Evolutionary conservation across 2,797 vertebrate species (phyloP).

Genomic region (Myripristis jacobus): DNA sequence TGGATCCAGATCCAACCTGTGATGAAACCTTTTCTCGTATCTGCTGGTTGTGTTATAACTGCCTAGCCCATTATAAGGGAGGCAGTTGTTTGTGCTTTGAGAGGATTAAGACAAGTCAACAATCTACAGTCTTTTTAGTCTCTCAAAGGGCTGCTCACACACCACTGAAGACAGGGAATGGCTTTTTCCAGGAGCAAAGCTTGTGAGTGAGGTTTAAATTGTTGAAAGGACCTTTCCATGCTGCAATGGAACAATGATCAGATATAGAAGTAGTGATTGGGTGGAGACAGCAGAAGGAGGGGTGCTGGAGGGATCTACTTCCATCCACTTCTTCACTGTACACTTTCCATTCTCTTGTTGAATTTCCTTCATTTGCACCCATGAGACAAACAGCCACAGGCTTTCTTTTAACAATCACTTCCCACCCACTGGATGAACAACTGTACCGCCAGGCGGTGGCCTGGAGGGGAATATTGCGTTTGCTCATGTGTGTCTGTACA

Average conservation of each 20-base stretch:
- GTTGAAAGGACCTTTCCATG: constrained; percentile 61
- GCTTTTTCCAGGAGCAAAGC: constrained; percentile 59
- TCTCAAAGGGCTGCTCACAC: constrained; percentile 69
- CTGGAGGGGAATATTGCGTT: too few species aligned
- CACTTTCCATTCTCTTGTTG: constrained; percentile 46
- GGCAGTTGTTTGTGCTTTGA: constrained; percentile 69
- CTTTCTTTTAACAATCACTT: constrained; percentile 41
- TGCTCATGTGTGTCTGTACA: too few species aligned
- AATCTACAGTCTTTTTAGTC: constrained; percentile 73
- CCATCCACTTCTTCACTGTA: constrained; percentile 34
- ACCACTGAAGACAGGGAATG: constrained; percentile 67
- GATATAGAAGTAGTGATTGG: constrained; percentile 61
- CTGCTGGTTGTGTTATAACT: constrained; percentile 59
- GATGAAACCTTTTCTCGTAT: constrained; percentile 53
- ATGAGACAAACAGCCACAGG: constrained; percentile 29
- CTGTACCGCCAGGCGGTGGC: constrained; percentile 11
- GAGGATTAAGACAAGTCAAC: constrained; percentile 80
- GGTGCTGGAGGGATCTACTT: constrained; percentile 40
- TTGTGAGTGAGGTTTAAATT: constrained; percentile 68
- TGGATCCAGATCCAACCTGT: constrained; percentile 41
- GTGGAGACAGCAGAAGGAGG: constrained; percentile 2
- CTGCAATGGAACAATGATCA: constrained; percentile 61
- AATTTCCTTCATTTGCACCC: constrained; percentile 55
- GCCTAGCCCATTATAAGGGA: constrained; percentile 62
- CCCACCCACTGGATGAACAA: constrained; percentile 42